Conservation (phyloP, 2,888 invertebrate genomes). For the Sinodicranocentrus sp. region DNA sequence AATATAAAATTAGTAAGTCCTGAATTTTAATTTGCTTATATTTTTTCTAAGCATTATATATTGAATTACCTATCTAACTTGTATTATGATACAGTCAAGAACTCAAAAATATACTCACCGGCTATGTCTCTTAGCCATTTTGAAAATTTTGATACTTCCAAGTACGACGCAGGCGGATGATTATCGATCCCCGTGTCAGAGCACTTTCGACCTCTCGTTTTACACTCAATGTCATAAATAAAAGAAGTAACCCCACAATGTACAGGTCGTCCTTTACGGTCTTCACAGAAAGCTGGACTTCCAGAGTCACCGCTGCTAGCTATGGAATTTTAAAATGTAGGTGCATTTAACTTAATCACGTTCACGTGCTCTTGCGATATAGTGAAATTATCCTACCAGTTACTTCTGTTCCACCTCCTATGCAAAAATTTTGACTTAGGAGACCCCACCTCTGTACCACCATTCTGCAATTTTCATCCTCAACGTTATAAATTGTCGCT, state of each 20-base stretch:
- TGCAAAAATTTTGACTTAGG: conserved; percentile 48
- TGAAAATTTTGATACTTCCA: conserved; percentile 49
- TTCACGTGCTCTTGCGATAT: not conserved
- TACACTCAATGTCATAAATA: conserved; percentile 56
- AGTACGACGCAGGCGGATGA: conserved; percentile 48
- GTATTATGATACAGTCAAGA: not conserved
- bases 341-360: not conserved
- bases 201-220: conserved; percentile 45
- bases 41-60: too few species aligned
- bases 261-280: conserved; percentile 43
- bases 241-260: conserved; percentile 53
- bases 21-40: too few species aligned
- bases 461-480: conserved; percentile 40
- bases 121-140: conserved; percentile 54
- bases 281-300: conserved; percentile 49
- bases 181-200: conserved; percentile 29
- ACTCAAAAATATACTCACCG: conserved; percentile 18
- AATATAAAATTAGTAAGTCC: too few species aligned
- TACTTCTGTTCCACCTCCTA: conserved; percentile 46
- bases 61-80: too few species aligned
- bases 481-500: conserved; percentile 48
- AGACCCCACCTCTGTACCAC: conserved; percentile 51
- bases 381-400: conserved; percentile 18
- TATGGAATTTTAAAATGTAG: not conserved
- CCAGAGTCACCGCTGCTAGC: conserved; percentile 53